Evolutionary conservation across 2,797 vertebrate species (phyloP).

Genomic region (Fringilla coelebs): DNA sequence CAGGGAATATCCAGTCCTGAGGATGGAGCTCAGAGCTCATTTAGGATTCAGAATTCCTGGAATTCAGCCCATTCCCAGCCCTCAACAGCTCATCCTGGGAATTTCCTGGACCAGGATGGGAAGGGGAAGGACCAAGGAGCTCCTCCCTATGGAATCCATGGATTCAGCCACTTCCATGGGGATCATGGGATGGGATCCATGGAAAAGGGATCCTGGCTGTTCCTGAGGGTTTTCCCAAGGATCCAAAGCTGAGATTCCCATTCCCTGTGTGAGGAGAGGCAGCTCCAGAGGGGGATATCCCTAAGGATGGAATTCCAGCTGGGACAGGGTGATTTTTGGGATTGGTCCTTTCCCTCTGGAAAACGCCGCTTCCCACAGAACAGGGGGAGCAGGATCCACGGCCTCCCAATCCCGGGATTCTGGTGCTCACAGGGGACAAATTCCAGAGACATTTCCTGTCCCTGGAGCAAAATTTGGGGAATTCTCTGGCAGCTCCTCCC

Average conservation of each 20-base stretch:
- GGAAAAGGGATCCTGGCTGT: rapidly evolving
- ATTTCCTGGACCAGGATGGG: neutral
- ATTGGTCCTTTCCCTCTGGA: neutral
- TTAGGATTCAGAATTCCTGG: neutral
- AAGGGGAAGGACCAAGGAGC: neutral
- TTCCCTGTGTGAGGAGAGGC: rapidly evolving
- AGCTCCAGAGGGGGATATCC: neutral
- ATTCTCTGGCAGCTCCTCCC: neutral
- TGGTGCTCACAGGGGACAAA: rapidly evolving
- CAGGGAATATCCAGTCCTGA: rapidly evolving
- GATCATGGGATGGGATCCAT: rapidly evolving
- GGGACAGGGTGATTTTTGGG: rapidly evolving
- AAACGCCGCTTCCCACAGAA: rapidly evolving
- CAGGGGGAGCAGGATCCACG: rapidly evolving
- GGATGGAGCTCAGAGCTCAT: neutral
- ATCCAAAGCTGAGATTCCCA: neutral
- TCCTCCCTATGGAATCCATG: neutral
- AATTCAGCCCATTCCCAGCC: neutral
- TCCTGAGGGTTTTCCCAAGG: neutral
- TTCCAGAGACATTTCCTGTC: neutral
- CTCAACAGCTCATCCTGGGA: no score
- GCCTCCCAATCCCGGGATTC: rapidly evolving
- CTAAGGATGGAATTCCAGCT: neutral
- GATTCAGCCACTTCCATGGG: neutral
- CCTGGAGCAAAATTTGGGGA: neutral